Base-by-base conservation (phyloP, 2,888 invertebrate species). In the Heliconius hortense region DNA sequence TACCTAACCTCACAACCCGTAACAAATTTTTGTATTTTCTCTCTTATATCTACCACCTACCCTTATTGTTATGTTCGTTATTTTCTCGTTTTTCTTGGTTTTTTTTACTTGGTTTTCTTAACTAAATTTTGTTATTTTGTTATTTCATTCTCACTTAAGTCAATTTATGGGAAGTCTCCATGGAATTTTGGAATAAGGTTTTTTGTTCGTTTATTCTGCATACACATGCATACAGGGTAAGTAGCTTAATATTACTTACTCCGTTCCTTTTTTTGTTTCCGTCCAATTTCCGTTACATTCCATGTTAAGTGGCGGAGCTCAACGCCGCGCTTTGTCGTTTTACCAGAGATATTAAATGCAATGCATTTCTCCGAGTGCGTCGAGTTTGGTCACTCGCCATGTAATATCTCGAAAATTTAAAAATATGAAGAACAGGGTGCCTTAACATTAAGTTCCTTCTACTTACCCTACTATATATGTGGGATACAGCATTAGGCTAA, bases 21-120 rank as follows among this genome's bases (percentile, higher is more conserved):
- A 69, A 69, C 56, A 69, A 69, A 56, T 35, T 56, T 5, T 69
- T 56, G 31, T 69, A 69, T 69, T 56, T 69, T 69, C 69, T 15
- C 53, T 31, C 21, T 31, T 53, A 11, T 56, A 21, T 48, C 21
- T 5, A 56, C 56, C 53, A 66, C 66, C 66, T 66, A 53, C 31
- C 53, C n/a, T 68, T 56, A 69, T 56, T 56, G 56, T 56, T n/a
- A 35, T 53, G 5, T 64, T 53, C 48, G n/a, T 69, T 53, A 48
- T 28, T 28, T 53, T 53, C 48, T 10, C 21, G 10, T 11, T 10
- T 64, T 35, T 64, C 31, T 35, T 68, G 28, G 21, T 31, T 31
- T 69, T 31, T 53, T 69, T 31, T 13, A 13, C 53, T 53, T 8
- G 24, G 8, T 66, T 31, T n/a, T 69, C 68, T 69, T 31, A 69